Evolutionary conservation across 2,797 vertebrate species (phyloP).

Genomic region (Brachymystax lenok): DNA sequence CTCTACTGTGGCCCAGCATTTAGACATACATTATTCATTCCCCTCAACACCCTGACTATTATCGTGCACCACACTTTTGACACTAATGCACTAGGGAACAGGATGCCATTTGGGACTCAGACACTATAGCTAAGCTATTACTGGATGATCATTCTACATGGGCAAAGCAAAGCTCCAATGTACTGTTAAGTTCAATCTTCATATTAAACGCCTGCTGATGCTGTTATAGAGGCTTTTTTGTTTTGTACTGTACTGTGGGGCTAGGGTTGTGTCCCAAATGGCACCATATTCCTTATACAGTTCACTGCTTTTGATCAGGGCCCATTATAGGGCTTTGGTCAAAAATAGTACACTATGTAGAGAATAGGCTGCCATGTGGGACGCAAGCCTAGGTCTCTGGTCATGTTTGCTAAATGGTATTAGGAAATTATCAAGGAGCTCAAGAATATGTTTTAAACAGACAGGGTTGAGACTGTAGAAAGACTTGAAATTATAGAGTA

Average conservation of each 20-base stretch:
- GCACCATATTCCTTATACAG: no score
- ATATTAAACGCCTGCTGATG: constrained; percentile 14
- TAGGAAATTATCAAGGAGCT: constrained; percentile 35
- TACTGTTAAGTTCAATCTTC: constrained; percentile 32
- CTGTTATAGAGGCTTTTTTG: not conserved
- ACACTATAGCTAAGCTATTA: constrained; percentile 46
- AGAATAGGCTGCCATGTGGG: not conserved
- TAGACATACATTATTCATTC: constrained; percentile 68
- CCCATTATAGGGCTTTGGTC: not conserved
- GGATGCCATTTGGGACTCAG: not conserved
- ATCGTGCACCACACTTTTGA: constrained; percentile 32
- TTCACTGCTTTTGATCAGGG: no score
- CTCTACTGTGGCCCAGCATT: constrained; percentile 51
- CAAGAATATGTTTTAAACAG: constrained; percentile 38
- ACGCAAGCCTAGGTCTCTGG: not conserved
- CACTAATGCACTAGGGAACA: not conserved
- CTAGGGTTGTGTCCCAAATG: no score
- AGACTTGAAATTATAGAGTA: constrained; percentile 31
- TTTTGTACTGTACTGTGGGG: not conserved
- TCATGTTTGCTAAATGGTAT: constrained; percentile 25
- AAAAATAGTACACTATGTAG: not conserved
- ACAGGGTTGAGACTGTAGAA: not conserved
- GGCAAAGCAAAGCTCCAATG: not conserved
- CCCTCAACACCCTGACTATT: constrained; percentile 59
- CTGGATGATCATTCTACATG: constrained; percentile 37